These are phyloP conservation scores for Emmelina monodactyla DNA, from an alignment of 2,888 invertebrate genomes.

Conservation along the genomic window DNA sequence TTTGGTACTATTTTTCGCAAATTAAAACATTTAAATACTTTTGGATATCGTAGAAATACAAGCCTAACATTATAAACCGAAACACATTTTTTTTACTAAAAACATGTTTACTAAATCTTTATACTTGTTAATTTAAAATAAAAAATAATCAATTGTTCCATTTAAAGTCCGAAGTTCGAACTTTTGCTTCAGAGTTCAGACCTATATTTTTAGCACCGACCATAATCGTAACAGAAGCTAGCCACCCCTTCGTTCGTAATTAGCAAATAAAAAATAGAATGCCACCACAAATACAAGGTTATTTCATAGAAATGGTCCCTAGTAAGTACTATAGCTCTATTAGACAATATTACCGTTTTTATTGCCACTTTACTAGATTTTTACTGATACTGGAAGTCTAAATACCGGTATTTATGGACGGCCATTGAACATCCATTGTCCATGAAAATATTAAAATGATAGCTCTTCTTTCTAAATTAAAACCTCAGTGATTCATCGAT, in stretches of 20 bases:
- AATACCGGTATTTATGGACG: background rate
- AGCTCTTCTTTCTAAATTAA: no score
- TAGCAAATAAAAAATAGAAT: conserved; percentile 47
- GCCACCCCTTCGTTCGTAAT: conserved; percentile 35
- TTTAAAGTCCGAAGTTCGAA: background rate
- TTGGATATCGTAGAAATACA: no score
- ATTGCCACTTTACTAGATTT: conserved; percentile 20
- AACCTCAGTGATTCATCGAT: no score
- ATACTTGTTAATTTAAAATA: background rate
- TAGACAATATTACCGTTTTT: conserved; percentile 36
- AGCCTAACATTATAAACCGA: no score
- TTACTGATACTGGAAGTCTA: conserved; percentile 8
- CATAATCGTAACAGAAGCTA: conserved; percentile 15
- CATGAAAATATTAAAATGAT: no score
- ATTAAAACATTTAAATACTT: no score
- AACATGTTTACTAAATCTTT: no score
- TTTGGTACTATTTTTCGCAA: no score
- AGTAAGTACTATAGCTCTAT: conserved; percentile 36
- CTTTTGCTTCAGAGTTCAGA: no score
- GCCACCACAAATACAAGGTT: conserved; percentile 32
- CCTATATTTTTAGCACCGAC: no score
- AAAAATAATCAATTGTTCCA: background rate
- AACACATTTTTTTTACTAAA: no score
- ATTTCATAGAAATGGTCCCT: conserved; percentile 38
- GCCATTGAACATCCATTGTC: no score